A percentile compares a stretch with the other conserved stretches of the same genome.
phyloP scores from a whole-genome alignment of 2,113 vertebrate species.

The Oryzias celebensis region DNA sequence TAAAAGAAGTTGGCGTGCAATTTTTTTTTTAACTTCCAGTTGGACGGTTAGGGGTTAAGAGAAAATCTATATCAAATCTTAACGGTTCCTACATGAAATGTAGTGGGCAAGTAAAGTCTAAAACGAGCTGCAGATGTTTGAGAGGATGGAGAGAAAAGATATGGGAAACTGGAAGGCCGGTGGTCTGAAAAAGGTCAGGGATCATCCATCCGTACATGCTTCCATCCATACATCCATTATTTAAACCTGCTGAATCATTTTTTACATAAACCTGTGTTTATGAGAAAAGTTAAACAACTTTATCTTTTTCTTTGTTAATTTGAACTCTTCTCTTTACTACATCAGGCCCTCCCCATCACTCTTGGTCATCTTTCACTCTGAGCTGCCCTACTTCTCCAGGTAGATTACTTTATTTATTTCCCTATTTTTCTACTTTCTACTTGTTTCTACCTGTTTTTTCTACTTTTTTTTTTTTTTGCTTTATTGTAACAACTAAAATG shows the following conservation, averaged over 20 bases:
- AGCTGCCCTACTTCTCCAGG: constrained; percentile 75
- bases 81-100: too few species aligned
- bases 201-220: too few species aligned
- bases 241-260: not conserved
- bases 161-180: too few species aligned
- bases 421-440: not conserved
- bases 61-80: too few species aligned
- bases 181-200: too few species aligned
- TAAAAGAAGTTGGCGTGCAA: not conserved
- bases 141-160: too few species aligned
- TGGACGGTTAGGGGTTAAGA: not conserved
- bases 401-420: constrained; percentile 41
- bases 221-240: not conserved
- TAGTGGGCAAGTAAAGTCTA: too few species aligned
- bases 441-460: not conserved
- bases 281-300: not conserved
- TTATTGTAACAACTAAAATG: not conserved
- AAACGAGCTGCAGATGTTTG: too few species aligned
- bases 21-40: constrained; percentile 4
- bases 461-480: not conserved
- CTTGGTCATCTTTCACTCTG: constrained; percentile 78
- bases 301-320: not conserved
- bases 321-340: constrained; percentile 9
- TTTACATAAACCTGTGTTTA: not conserved
- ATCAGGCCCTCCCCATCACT: constrained; percentile 72